A percentile compares a stretch with the other conserved stretches of the same genome.
Conservation (phyloP, 2,888 invertebrate species). For the Desoria tigrina region DNA sequence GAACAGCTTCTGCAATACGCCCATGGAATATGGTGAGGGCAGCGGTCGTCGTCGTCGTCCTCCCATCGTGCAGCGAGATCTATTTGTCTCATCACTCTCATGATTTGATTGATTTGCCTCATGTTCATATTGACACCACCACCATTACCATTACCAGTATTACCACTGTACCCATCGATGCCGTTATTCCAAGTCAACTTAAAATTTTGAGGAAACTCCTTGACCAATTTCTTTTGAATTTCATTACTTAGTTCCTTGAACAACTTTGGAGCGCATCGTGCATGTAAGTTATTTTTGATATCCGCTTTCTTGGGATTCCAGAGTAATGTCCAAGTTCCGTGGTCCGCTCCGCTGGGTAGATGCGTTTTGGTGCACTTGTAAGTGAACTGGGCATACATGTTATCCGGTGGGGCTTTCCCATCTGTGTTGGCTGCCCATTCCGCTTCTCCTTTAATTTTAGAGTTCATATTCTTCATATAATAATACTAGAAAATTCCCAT, state of each 20-base stretch:
- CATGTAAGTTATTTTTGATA: conserved; percentile 8
- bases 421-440: not conserved
- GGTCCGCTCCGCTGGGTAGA: not conserved
- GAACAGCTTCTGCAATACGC: no score
- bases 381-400: conserved; percentile 4
- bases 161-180: no score
- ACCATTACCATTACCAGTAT: no score
- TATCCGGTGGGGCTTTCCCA: not conserved
- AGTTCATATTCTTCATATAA: no score
- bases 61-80: no score
- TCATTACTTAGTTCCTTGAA: conserved; percentile 12
- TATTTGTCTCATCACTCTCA: no score
- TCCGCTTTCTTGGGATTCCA: not conserved
- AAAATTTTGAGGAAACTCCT: conserved; percentile 3
- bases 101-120: no score
- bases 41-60: no score
- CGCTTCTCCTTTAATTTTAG: not conserved
- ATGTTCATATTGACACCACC: no score
- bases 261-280: conserved; percentile 5
- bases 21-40: no score
- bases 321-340: conserved; percentile 4
- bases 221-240: conserved; percentile 9
- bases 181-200: not conserved
- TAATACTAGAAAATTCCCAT: no score
- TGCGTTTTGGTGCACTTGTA: conserved; percentile 9